Conservation (phyloP, 2,797 vertebrate genomes). For the Prionace glauca region DNA sequence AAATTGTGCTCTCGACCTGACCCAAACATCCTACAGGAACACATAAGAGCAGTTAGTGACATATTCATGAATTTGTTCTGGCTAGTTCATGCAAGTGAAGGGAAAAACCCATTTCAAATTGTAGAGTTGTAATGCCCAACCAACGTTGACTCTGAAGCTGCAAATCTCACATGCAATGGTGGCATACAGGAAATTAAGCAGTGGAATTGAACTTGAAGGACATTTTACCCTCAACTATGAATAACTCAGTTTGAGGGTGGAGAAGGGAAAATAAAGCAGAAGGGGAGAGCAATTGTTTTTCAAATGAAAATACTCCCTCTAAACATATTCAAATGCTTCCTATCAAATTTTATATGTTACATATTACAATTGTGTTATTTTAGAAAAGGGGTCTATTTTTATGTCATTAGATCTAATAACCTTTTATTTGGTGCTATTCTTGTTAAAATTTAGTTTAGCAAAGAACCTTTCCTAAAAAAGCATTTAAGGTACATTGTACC, state of each 20-base stretch:
- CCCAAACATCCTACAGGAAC: conserved; percentile 85
- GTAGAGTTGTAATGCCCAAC: too few relatives aligned
- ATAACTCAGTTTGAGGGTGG: too few relatives aligned
- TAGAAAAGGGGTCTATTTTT: background rate
- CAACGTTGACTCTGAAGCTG: background rate
- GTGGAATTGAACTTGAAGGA: background rate
- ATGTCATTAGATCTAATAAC: background rate
- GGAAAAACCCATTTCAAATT: background rate
- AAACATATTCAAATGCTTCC: background rate
- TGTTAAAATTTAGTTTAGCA: background rate
- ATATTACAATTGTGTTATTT: background rate
- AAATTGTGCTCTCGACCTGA: conserved; percentile 98
- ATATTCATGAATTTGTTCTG: background rate
- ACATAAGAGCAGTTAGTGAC: conserved; percentile 40
- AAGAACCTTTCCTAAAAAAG: background rate
- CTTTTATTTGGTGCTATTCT: background rate
- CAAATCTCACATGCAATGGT: background rate
- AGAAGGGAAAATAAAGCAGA: background rate
- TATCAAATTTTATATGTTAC: background rate
- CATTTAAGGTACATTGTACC: background rate
- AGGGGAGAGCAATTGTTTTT: background rate
- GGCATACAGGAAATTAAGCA: background rate
- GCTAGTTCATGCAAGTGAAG: background rate
- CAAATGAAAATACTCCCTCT: background rate
- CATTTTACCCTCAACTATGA: background rate